phyloP scores from a whole-genome alignment of 2,888 invertebrate species.

The Clepsis dumicolana region DNA sequence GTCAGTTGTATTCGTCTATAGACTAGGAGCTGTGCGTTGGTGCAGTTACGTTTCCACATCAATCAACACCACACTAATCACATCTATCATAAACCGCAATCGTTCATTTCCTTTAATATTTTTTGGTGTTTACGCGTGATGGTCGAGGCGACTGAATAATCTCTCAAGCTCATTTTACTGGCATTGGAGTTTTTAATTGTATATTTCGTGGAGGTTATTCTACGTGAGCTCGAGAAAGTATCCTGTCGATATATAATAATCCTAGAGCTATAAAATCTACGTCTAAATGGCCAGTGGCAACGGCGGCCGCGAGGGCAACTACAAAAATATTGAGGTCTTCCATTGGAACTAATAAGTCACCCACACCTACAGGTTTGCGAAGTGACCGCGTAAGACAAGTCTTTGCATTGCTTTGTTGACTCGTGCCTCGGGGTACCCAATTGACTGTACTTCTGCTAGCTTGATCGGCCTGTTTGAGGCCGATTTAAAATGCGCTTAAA shows the following conservation, averaged over 20 bases:
- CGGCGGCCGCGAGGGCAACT: constrained; percentile 18
- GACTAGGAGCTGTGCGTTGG: constrained; percentile 63
- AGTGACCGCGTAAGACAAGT: not conserved
- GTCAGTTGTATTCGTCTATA: constrained; percentile 48
- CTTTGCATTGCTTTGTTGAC: not conserved
- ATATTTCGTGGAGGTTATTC: not conserved
- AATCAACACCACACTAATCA: constrained; percentile 55
- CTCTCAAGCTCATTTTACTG: constrained; percentile 41
- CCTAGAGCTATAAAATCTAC: constrained; percentile 23
- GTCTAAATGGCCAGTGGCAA: constrained; percentile 35
- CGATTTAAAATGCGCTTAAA: not conserved
- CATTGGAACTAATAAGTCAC: not conserved
- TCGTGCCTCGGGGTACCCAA: not conserved
- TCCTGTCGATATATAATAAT: constrained; percentile 17
- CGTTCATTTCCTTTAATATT: constrained; percentile 54
- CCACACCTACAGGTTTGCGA: not conserved
- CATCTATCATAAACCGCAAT: constrained; percentile 67
- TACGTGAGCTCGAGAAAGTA: not conserved
- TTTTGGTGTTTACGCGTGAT: constrained; percentile 71
- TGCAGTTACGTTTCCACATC: constrained; percentile 58
- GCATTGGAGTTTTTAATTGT: not conserved
- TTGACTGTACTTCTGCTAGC: not conserved
- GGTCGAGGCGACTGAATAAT: constrained; percentile 53
- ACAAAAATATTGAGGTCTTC: not conserved
- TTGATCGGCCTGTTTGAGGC: not conserved